Conservation (phyloP, 2,888 invertebrate genomes). For the Drosophila paucipuncta region DNA sequence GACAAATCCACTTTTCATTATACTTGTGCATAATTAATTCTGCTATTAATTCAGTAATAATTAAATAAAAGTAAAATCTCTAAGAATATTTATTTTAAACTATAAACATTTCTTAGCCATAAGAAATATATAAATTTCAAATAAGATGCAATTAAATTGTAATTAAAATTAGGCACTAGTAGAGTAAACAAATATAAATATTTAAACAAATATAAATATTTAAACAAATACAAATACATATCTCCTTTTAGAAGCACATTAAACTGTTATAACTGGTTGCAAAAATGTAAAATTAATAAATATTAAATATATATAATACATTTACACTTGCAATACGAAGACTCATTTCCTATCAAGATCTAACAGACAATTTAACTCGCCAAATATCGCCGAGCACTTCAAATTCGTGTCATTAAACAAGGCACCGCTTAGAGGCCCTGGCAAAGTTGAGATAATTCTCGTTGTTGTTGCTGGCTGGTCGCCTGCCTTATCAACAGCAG, state of each 20-base stretch:
- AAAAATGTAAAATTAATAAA: background rate
- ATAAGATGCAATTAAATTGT: background rate
- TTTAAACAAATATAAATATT: background rate
- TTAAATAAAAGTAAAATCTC: background rate
- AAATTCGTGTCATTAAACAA: conserved; percentile 19
- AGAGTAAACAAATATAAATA: background rate
- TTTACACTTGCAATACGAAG: background rate
- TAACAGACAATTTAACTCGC: conserved; percentile 28
- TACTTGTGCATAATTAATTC: background rate
- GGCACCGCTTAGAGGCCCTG: conserved; percentile 18
- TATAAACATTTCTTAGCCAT: background rate
- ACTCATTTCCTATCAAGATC: conserved; percentile 12
- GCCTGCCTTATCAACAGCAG: conserved; percentile 29
- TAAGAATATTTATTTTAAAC: background rate
- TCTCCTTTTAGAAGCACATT: background rate
- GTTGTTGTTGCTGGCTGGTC: conserved; percentile 15
- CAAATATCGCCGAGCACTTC: conserved; percentile 4
- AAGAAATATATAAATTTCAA: background rate
- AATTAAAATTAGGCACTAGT: background rate
- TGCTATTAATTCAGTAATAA: background rate
- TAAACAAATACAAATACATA: background rate
- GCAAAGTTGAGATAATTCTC: conserved; percentile 34
- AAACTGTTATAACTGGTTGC: background rate
- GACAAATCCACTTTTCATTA: background rate
- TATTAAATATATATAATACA: background rate